phyloP scores from a whole-genome alignment of 2,888 invertebrate genomes.

The Flexamia atlantica region DNA sequence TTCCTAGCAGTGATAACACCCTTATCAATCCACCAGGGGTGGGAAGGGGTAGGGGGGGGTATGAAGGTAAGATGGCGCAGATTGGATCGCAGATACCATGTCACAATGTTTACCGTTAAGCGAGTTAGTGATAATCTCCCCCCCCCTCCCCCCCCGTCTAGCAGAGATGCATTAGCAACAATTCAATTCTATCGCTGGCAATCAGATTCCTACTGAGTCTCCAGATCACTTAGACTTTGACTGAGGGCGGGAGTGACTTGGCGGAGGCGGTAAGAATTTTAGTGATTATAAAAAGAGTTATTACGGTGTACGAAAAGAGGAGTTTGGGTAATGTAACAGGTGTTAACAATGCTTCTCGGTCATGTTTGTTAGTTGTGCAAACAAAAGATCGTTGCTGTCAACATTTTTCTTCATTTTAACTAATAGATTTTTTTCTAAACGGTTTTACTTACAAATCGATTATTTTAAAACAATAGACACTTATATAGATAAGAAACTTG shows the following conservation, averaged over 20 bases:
- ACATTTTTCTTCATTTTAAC: no score
- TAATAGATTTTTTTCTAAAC: no score
- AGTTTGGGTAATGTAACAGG: no score
- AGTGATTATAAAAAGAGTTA: no score
- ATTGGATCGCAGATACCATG: conserved; percentile 56
- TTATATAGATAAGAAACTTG: no score
- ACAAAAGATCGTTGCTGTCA: no score
- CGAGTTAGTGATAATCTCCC: conserved; percentile 46
- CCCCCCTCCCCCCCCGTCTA: not conserved
- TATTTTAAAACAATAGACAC: no score
- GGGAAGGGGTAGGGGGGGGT: conserved; percentile 2
- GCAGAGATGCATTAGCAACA: conserved; percentile 57
- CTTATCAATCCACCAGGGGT: not conserved
- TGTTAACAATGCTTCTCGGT: no score
- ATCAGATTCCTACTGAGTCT: conserved; percentile 34
- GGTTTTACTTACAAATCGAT: no score
- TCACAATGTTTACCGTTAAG: conserved; percentile 59
- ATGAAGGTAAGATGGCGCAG: conserved; percentile 54
- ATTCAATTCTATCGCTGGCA: conserved; percentile 57
- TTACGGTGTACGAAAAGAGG: no score
- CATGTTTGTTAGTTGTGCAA: no score
- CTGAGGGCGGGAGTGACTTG: not conserved
- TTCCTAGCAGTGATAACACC: conserved; percentile 50
- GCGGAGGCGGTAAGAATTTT: no score
- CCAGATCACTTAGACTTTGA: conserved; percentile 11